Evolutionary conservation across 2,888 invertebrate species (phyloP).

Genomic region (Drosophila affinis): DNA sequence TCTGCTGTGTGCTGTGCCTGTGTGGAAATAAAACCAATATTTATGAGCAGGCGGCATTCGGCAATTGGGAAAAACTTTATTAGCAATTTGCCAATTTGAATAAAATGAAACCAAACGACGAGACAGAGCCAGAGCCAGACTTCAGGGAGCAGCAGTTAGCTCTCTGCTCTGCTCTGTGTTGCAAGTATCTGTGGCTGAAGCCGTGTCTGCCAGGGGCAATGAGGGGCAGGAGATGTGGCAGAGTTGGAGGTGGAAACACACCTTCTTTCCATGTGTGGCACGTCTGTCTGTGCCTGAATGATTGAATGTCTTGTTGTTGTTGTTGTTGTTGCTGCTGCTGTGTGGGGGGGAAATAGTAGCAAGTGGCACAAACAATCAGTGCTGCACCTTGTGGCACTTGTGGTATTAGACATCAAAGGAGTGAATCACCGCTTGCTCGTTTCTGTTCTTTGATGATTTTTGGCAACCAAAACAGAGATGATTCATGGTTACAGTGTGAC

Average conservation of each 20-base stretch:
- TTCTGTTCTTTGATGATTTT: background rate
- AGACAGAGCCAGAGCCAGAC: conserved; percentile 7
- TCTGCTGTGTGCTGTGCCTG: conserved; percentile 19
- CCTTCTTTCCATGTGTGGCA: background rate
- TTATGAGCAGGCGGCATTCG: conserved; percentile 50
- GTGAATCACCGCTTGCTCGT: background rate
- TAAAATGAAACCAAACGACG: conserved; percentile 42
- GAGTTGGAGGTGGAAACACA: conserved; percentile 3
- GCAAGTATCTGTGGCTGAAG: background rate
- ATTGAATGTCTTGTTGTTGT: conserved; percentile 8
- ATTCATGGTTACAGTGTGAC: background rate
- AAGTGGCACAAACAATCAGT: conserved; percentile 13
- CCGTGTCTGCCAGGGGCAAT: background rate
- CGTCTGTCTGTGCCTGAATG: background rate
- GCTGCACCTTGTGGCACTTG: conserved; percentile 3
- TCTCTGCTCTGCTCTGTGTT: background rate
- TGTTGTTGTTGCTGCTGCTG: background rate
- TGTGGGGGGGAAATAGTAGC: background rate
- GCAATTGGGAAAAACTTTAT: conserved; percentile 65
- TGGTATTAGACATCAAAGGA: background rate
- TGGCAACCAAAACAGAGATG: background rate
- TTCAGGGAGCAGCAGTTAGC: conserved; percentile 3
- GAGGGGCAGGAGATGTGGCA: conserved; percentile 12
- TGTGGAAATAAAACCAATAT: conserved; percentile 67
- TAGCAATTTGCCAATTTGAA: conserved; percentile 76